phyloP scores from a whole-genome alignment of 2,797 vertebrate genomes.

The Brachyrhaphis roseni region DNA sequence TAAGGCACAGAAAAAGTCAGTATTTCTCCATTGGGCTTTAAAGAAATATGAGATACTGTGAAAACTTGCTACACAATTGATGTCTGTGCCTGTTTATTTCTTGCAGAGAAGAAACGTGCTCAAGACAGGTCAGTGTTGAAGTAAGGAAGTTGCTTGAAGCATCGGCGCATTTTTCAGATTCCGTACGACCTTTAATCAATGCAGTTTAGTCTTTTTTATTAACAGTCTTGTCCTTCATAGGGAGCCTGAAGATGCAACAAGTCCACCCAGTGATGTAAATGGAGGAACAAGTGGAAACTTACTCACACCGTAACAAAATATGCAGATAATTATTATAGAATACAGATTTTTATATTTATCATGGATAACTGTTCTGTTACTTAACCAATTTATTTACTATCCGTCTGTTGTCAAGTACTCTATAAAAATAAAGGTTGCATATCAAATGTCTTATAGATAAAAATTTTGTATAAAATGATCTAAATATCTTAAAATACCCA shows the following conservation, averaged over 20 bases:
- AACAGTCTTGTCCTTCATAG: conserved; percentile 38
- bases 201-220: background rate
- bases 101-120: conserved; percentile 66
- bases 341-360: background rate
- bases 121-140: conserved; percentile 71
- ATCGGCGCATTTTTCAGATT: conserved; percentile 33
- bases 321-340: background rate
- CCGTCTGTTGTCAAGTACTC: background rate
- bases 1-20: conserved; percentile 69
- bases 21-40: conserved; percentile 8
- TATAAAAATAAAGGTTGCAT: background rate
- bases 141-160: background rate
- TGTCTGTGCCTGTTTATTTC: conserved; percentile 28
- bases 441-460: background rate
- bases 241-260: conserved; percentile 35
- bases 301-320: background rate
- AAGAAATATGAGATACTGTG: conserved; percentile 2
- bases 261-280: conserved; percentile 34
- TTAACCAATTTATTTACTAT: background rate
- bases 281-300: conserved; percentile 25
- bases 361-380: background rate
- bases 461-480: background rate
- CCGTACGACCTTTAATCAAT: background rate
- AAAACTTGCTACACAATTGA: conserved; percentile 8
- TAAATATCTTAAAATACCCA: background rate